Conservation (phyloP, 2,797 vertebrate genomes). For the Leptatherina wallacei region DNA sequence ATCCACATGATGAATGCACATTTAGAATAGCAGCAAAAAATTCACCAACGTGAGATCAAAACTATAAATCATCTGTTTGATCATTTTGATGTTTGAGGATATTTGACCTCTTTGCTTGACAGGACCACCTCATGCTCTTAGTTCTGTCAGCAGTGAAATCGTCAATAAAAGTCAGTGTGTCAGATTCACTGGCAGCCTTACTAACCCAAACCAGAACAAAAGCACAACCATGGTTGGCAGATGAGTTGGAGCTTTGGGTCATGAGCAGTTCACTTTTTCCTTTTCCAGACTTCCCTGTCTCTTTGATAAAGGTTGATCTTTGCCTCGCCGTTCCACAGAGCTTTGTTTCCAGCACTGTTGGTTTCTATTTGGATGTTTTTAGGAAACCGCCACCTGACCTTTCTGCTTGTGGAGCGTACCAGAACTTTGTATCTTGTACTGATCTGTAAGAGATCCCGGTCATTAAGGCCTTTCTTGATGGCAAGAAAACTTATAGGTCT, state of each 20-base stretch:
- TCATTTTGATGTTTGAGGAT: background rate
- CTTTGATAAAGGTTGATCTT: background rate
- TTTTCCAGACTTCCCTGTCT: background rate
- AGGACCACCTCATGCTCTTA: background rate
- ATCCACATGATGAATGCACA: background rate
- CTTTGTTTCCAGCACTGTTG: background rate
- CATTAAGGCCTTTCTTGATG: background rate
- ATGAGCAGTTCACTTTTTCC: background rate
- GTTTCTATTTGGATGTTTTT: background rate
- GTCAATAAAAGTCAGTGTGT: conserved; percentile 3
- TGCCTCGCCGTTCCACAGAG: background rate
- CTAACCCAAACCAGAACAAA: background rate
- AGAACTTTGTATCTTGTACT: background rate
- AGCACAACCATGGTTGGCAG: background rate
- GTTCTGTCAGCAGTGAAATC: conserved; percentile 6
- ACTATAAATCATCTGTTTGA: background rate
- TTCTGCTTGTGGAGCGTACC: background rate
- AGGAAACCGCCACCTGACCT: background rate
- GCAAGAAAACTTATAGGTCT: background rate
- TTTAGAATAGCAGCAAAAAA: background rate
- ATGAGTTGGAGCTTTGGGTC: background rate
- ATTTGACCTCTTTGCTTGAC: background rate
- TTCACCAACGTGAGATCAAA: background rate
- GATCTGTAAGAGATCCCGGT: background rate
- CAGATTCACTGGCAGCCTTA: background rate